phyloP scores from a whole-genome alignment of 2,888 invertebrate genomes.

The Erebia ligea region DNA sequence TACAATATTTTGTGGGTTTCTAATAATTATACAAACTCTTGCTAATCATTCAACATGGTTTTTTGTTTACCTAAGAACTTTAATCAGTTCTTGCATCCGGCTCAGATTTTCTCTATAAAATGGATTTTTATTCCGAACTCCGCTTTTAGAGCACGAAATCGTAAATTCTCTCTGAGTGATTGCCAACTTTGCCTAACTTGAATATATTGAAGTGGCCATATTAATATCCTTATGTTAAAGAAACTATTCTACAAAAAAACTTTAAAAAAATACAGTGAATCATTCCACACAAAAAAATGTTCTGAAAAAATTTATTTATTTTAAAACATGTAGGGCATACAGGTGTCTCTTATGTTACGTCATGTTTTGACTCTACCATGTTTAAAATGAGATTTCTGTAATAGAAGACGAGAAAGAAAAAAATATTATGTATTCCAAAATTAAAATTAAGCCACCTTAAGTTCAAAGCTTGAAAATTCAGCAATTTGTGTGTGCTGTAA shows the following conservation, averaged over 20 bases:
- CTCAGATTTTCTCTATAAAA: background rate
- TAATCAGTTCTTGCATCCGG: background rate
- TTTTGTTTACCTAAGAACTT: background rate
- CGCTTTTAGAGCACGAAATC: background rate
- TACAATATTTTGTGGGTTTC: too few relatives aligned
- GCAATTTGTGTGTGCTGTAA: background rate
- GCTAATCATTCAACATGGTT: background rate
- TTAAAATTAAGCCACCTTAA: background rate
- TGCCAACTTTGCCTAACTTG: background rate
- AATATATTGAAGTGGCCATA: too few relatives aligned
- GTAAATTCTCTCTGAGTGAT: background rate
- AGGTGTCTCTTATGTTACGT: too few relatives aligned
- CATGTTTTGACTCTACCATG: too few relatives aligned
- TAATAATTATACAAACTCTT: too few relatives aligned
- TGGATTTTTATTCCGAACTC: background rate
- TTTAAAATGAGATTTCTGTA: background rate
- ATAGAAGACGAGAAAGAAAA: background rate
- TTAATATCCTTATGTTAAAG: too few relatives aligned
- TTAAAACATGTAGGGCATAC: too few relatives aligned
- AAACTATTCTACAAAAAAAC: too few relatives aligned
- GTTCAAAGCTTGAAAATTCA: background rate
- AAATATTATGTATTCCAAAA: background rate
- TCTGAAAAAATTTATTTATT: too few relatives aligned
- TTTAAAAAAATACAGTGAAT: too few relatives aligned
- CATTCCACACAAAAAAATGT: too few relatives aligned